phyloP scores from a whole-genome alignment of 2,888 invertebrate species.

The Adelphocoris suturalis region DNA sequence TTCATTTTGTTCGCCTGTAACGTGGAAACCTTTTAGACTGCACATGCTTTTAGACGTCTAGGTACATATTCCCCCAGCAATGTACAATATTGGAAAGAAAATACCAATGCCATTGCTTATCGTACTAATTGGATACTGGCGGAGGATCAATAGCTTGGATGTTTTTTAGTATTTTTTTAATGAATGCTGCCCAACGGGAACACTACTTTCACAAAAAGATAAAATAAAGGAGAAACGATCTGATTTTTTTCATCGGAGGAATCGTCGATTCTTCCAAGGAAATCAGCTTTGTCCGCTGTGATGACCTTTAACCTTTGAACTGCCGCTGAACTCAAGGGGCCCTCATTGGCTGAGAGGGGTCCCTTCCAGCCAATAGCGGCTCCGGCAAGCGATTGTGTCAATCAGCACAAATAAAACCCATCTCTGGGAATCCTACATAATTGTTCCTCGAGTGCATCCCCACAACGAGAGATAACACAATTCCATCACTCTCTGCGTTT shows the following conservation, averaged over 20 bases:
- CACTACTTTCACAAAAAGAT: too few species aligned
- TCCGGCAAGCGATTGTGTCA: slow-evolving; percentile 50
- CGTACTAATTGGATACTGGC: too few species aligned
- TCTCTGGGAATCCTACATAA: slow-evolving; percentile 29
- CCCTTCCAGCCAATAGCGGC: neutral
- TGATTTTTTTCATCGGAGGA: neutral
- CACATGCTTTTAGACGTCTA: too few species aligned
- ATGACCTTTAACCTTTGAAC: slow-evolving; percentile 67
- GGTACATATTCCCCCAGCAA: too few species aligned
- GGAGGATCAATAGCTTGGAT: too few species aligned
- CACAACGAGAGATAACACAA: slow-evolving; percentile 34
- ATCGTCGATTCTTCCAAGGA: neutral
- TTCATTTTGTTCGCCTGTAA: too few species aligned
- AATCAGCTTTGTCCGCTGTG: slow-evolving; percentile 47
- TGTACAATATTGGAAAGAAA: too few species aligned
- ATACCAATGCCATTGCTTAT: too few species aligned
- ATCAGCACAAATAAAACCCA: slow-evolving; percentile 41
- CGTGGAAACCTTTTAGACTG: too few species aligned
- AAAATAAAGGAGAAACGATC: too few species aligned
- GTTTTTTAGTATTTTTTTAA: too few species aligned
- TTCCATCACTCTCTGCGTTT: neutral
- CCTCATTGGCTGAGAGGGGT: slow-evolving; percentile 24
- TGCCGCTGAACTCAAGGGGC: slow-evolving; percentile 5
- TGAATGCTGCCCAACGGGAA: too few species aligned
- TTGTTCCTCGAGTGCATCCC: slow-evolving; percentile 20